Conservation (phyloP, 2,113 vertebrate species). For the Planiliza haematocheilus region DNA sequence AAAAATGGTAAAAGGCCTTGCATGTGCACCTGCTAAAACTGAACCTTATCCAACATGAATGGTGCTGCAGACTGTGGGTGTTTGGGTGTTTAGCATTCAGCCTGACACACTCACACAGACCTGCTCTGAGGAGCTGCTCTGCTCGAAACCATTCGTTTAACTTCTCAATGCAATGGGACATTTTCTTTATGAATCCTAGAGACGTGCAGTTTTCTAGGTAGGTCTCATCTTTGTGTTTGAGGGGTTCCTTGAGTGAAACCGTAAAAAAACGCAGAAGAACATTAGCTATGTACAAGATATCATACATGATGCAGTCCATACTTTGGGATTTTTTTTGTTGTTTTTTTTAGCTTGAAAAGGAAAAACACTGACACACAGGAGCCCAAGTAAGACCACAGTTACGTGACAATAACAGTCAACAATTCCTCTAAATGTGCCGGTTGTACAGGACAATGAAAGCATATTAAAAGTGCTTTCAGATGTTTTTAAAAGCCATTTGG, state of each 20-base stretch:
- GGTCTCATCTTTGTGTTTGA: background rate
- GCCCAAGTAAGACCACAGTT: background rate
- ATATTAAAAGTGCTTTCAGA: background rate
- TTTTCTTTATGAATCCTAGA: constrained; percentile 9
- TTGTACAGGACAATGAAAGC: background rate
- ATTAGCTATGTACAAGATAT: constrained; percentile 69
- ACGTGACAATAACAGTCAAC: background rate
- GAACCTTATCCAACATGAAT: constrained; percentile 73
- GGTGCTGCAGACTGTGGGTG: constrained; percentile 48
- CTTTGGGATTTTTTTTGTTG: no score
- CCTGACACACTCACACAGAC: constrained; percentile 41
- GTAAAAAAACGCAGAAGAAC: constrained; percentile 39
- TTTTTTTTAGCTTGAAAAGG: background rate
- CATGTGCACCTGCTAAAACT: constrained; percentile 78
- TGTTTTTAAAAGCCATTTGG: constrained; percentile 3
- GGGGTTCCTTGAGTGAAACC: constrained; percentile 1
- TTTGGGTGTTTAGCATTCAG: constrained; percentile 78
- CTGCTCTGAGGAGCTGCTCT: constrained; percentile 49
- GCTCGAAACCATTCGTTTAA: constrained; percentile 22
- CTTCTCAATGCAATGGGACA: background rate
- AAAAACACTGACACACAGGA: background rate
- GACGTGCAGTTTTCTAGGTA: constrained; percentile 14
- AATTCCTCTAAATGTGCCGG: background rate
- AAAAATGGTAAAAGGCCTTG: constrained; percentile 47
- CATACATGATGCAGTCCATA: constrained; percentile 56